These are phyloP conservation scores for Drosophila serrata DNA, from an alignment of 1,140 invertebrate species.

Conservation along the genomic window DNA sequence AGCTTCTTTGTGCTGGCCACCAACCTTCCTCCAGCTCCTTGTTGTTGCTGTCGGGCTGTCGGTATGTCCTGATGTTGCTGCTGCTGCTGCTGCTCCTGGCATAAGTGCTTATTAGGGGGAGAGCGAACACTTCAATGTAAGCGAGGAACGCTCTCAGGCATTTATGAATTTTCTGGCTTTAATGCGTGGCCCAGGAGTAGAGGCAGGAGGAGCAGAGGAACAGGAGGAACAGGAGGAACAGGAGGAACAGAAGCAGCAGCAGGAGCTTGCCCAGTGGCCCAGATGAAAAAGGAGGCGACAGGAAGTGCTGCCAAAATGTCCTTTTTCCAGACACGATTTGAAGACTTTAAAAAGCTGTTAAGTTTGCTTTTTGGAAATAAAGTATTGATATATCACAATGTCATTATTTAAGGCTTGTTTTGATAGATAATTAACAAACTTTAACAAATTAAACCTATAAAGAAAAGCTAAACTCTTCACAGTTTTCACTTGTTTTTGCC, in stretches of 20 bases:
- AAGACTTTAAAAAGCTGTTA: not conserved
- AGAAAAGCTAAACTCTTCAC: too few species aligned
- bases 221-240: not conserved
- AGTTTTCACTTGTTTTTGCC: not conserved
- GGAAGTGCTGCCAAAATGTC: not conserved
- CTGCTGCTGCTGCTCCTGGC: slow-evolving; percentile 31
- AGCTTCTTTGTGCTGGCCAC: slow-evolving; percentile 40
- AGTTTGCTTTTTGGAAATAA: not conserved
- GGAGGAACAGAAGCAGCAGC: not conserved
- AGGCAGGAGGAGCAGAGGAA: not conserved
- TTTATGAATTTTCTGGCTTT: slow-evolving; percentile 78
- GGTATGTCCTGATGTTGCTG: slow-evolving; percentile 9
- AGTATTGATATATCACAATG: not conserved
- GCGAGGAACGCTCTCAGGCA: slow-evolving; percentile 67
- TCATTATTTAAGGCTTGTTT: not conserved
- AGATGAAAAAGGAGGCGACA: slow-evolving; percentile 2
- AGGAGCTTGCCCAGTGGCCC: slow-evolving; percentile 21
- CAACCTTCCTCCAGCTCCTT: slow-evolving; percentile 9
- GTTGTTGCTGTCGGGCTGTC: slow-evolving; percentile 22
- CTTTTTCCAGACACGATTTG: not conserved
- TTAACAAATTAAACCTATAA: too few species aligned
- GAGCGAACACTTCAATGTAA: slow-evolving; percentile 50
- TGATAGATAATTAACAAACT: not conserved
- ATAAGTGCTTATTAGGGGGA: slow-evolving; percentile 68
- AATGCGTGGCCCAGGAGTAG: slow-evolving; percentile 56